phyloP scores from a whole-genome alignment of 2,888 invertebrate species.

The Synergus laeviventris region DNA sequence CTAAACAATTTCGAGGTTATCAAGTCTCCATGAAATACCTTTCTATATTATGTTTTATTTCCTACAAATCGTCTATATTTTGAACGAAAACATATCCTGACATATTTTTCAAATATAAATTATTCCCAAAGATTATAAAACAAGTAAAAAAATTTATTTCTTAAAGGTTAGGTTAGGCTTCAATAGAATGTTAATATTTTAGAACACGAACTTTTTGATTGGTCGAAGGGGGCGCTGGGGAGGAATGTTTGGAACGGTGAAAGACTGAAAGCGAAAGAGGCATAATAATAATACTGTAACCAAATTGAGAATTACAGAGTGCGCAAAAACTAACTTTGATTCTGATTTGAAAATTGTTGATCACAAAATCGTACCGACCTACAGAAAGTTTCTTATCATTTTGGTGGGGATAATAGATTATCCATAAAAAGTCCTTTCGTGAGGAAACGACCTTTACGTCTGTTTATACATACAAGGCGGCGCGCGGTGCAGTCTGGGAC shows the following conservation, averaged over 20 bases:
- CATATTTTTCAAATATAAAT: neutral
- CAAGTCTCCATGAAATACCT: neutral
- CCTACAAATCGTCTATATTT: neutral
- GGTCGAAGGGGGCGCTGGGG: slow-evolving; percentile 60
- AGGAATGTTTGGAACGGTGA: slow-evolving; percentile 63
- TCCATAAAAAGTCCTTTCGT: neutral
- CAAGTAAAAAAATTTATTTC: neutral
- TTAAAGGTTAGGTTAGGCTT: neutral
- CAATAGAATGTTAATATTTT: neutral
- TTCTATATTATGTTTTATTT: neutral
- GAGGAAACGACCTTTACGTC: slow-evolving; percentile 59
- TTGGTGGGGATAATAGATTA: neutral
- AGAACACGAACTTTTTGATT: slow-evolving; percentile 53
- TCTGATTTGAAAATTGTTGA: neutral
- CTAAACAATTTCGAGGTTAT: too few species aligned
- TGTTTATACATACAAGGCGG: slow-evolving; percentile 72
- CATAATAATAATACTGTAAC: slow-evolving; percentile 47
- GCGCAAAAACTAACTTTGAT: slow-evolving; percentile 61
- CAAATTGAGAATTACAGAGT: slow-evolving; percentile 71
- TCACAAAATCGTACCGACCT: neutral
- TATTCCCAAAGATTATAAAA: neutral
- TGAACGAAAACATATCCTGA: neutral
- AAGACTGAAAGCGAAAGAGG: slow-evolving; percentile 66
- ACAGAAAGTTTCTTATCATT: neutral
- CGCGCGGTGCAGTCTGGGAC: slow-evolving; percentile 72